A percentile compares a stretch with the other conserved stretches of the same genome.
These are phyloP conservation scores for Tragelaphus buxtoni DNA, from an alignment of 2,113 vertebrate genomes.

Conservation along the genomic window DNA sequence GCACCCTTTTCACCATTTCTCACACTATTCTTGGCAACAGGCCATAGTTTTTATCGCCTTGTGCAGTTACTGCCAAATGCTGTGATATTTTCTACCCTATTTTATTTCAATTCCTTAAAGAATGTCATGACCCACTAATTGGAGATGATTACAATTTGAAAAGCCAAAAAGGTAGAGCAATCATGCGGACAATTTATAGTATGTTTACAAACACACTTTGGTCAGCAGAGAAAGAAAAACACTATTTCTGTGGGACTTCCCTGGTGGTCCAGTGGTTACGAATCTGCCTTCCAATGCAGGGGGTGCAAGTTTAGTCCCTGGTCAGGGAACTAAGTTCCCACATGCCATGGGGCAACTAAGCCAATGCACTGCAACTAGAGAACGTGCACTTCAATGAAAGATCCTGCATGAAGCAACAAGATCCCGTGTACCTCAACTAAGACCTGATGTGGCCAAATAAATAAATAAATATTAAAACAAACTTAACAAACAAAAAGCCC, in stretches of 20 bases:
- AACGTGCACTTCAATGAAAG: not conserved
- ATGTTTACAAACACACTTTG: not conserved
- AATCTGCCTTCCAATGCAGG: not conserved
- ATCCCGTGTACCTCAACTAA: not conserved
- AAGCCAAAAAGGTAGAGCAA: not conserved
- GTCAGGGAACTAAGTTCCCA: not conserved
- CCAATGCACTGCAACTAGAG: not conserved
- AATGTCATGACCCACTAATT: not conserved
- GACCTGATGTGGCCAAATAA: not conserved
- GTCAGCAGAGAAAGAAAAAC: not conserved
- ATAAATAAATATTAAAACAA: not conserved
- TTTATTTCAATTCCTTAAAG: not conserved
- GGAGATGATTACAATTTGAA: not conserved
- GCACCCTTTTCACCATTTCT: not conserved
- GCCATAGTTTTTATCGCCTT: not conserved
- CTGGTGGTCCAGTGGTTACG: not conserved
- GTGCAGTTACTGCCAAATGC: not conserved
- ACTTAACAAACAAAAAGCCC: not conserved
- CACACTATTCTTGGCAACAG: not conserved
- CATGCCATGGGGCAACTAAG: not conserved
- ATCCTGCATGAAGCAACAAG: not conserved
- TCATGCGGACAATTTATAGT: fast-evolving
- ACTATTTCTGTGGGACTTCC: not conserved
- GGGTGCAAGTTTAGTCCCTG: not conserved
- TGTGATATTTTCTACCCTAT: not conserved